These are phyloP conservation scores for Epinephelus fuscoguttatus DNA, from an alignment of 2,113 vertebrate species.

Conservation along the genomic window DNA sequence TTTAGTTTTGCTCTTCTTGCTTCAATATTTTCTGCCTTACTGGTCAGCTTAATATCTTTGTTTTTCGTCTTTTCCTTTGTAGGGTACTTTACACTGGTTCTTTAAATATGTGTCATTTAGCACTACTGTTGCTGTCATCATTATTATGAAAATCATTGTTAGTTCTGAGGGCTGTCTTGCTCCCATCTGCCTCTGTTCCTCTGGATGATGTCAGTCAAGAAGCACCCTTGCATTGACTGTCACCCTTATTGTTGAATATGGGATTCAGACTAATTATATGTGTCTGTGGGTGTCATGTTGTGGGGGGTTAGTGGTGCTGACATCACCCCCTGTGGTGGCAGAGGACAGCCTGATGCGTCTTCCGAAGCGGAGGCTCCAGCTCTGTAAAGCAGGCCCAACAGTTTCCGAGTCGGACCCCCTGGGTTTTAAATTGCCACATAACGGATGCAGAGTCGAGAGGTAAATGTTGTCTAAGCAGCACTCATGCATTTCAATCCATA, in stretches of 20 bases:
- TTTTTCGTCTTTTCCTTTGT: neutral
- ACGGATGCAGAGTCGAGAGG: slow-evolving; percentile 62
- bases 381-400: slow-evolving; percentile 46
- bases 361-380: slow-evolving; percentile 15
- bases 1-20: neutral
- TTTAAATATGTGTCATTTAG: neutral
- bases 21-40: neutral
- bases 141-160: neutral
- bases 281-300: slow-evolving; percentile 44
- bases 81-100: neutral
- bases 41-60: neutral
- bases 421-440: slow-evolving; percentile 72
- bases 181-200: slow-evolving; percentile 7
- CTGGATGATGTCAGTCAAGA: slow-evolving; percentile 26
- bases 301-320: slow-evolving; percentile 33
- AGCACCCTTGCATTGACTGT: slow-evolving; percentile 10
- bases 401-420: slow-evolving; percentile 62
- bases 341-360: slow-evolving; percentile 52
- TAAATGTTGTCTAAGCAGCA: slow-evolving; percentile 73
- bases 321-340: slow-evolving; percentile 47
- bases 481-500: slow-evolving; percentile 68
- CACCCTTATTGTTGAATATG: slow-evolving; percentile 56
- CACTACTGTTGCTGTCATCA: neutral
- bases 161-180: neutral
- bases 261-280: slow-evolving; percentile 61